A percentile compares a stretch with the other conserved stretches of the same genome.
These are phyloP conservation scores for Poliocrania exsul DNA, from an alignment of 2,797 vertebrate species.

Conservation along the genomic window DNA sequence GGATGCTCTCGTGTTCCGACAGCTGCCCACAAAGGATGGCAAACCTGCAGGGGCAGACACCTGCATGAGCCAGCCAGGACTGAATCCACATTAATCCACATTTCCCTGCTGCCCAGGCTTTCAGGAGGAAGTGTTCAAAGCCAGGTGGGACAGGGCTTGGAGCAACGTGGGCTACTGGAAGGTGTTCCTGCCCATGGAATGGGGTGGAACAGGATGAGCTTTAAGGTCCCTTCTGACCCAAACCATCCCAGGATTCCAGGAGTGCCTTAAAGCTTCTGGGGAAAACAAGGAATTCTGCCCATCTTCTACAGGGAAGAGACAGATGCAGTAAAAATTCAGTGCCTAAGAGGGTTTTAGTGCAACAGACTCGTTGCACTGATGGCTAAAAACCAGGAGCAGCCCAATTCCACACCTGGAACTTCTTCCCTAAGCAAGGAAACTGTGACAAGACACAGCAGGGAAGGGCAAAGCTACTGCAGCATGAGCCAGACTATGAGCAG, in stretches of 20 bases:
- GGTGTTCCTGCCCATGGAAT: neutral
- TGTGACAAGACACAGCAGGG: neutral
- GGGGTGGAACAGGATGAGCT: neutral
- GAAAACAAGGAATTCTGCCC: neutral
- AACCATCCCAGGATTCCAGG: neutral
- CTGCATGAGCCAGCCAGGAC: neutral
- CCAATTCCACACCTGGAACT: fast-evolving
- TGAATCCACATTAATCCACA: fast-evolving
- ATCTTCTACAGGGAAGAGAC: neutral
- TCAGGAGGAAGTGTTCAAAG: neutral
- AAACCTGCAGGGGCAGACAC: conserved; percentile 65
- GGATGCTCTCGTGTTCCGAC: conserved; percentile 77
- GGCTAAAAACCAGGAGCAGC: neutral
- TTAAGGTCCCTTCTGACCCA: neutral
- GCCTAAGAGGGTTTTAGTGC: neutral
- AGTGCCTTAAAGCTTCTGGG: neutral
- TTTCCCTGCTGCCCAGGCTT: fast-evolving
- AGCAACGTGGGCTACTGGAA: neutral
- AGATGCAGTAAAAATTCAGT: fast-evolving
- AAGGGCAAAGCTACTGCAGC: neutral
- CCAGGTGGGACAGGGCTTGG: neutral
- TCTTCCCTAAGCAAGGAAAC: neutral
- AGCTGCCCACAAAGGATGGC: conserved; percentile 79
- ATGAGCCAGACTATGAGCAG: neutral
- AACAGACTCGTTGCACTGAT: neutral